Evolutionary conservation across 2,888 invertebrate genomes (phyloP), one percentile per base, ranked within the genome.

Genomic region (Autographa pulchrina): DNA sequence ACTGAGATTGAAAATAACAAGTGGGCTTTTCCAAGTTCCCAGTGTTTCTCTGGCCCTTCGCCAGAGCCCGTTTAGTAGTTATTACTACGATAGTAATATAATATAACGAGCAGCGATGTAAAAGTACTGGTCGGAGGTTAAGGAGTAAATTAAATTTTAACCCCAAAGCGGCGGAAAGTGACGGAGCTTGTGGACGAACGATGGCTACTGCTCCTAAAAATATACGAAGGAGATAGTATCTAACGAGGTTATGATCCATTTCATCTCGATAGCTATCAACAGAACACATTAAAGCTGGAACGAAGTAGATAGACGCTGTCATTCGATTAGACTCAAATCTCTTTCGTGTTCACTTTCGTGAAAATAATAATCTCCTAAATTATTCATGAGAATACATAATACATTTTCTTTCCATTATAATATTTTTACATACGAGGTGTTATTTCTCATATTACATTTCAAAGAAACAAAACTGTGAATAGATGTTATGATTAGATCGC

Each of bases 161-260:
- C 25, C 25, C 58, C 31, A 14, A 25, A 25, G 25, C 25, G 25
- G 2, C 58, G 18, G 58, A 31, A 58, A 58, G 58, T 31, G 11
- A 25, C 58, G 14, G 20, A 14, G 20, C 13, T 58, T 58, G 31
- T 14, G 58, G 31, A 20, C 25, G 58, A 58, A 58, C 14, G 58
- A 31, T 31, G 14, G 25, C 58, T 43, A 16, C 43, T 43, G 16
- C 14, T 58, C 13, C 31, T 31, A 25, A 25, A 14, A 58, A 58
- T 31, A 58, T 31, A 58, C 31, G 13, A 58, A 7, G 13, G 16
- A 31, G 58, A 58, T 58, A 58, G 31, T 31, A 58, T 58, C 13
- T 31, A 58, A 58, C 14, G 14, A 58, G 58, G 58, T 58, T 58
- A 58, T 58, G 58, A 31, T 58, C 58, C 25, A 58, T 56, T 56